Conservation (phyloP, 2,113 vertebrate species). For the rabbit (Oryctolagus cuniculus) region mOryCun1.1 NC_091434.1:138360501-138361000, state of each 20-base stretch:
- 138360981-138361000: constrained; percentile 47
- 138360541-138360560: neutral
- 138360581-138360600: neutral
- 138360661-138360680: neutral
- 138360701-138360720: neutral
- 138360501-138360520: neutral
- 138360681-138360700: neutral
- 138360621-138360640: neutral
- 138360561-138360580: neutral
- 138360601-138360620: neutral
- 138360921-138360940: neutral
- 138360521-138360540: neutral
- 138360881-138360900: neutral
- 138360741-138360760: neutral
- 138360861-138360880: neutral
- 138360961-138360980: constrained; percentile 5
- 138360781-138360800: neutral
- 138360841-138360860: neutral
- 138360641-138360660: neutral
- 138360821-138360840: neutral
- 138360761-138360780: neutral
- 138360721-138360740: neutral
- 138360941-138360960: constrained; percentile 6
- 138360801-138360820: neutral
- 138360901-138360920: constrained; percentile 31